Base-by-base conservation (phyloP, 1,140 invertebrate genomes). In the Bombus haemorrhoidalis region DNA sequence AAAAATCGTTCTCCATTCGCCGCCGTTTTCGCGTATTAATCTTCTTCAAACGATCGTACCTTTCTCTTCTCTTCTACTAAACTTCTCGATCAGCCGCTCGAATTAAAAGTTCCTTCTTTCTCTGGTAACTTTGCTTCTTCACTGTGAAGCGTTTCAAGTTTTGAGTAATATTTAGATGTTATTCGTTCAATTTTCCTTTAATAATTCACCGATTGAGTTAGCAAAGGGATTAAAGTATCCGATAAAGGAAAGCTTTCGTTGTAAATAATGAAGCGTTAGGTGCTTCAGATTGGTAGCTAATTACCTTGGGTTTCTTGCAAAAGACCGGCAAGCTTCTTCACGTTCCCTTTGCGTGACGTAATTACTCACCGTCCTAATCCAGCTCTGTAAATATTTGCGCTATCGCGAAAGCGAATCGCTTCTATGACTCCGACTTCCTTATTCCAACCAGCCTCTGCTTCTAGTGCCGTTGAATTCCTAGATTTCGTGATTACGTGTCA, bases 331-430 rank as follows among this genome's bases (percentile, higher is more conserved):
- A 47, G 32, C 32, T 69, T 77, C 74, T 86, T 78, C 47, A 5
- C 6, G 66, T 81, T 83, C 73, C 74, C 81, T 76, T 83, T 53
- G 39, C 34, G 66, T 62, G 64, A 83, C 39, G 68, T 76, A 83
- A 86, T 82, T 86, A 86, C 80, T 82, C 79, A 68, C 41, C 81
- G 62, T 76, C 15, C 73, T 83, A 83, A 83, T 86, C 28, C 66
- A 32, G 41, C 47, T 77, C 41, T 43, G 66, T 77, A 64, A 83
- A 78, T 81, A 81, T 85, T 85, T 85, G 57, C 32, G 28, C 41
- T 66, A 62, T 57, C 39, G 28, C 41, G 71, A 68, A 81, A 32
- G 69, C 59, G 39, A 53, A 74, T 81, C 69, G 59, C 43, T 47
- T 32, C 12, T 32, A 69, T 64, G 47, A 22, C 10, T 68, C 57